These are phyloP conservation scores for Thaleichthys pacificus DNA, from an alignment of 2,797 vertebrate species.

Conservation along the genomic window DNA sequence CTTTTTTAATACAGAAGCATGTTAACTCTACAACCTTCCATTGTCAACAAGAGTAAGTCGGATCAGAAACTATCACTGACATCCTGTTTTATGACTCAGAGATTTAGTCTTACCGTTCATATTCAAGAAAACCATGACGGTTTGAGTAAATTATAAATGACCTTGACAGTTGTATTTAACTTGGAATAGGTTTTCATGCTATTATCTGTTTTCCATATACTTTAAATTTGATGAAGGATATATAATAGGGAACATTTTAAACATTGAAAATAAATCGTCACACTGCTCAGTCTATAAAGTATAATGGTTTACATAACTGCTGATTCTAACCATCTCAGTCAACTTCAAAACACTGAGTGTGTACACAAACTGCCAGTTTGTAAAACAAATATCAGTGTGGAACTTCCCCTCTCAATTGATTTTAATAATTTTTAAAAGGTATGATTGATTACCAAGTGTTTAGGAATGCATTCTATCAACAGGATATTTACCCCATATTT, in stretches of 20 bases:
- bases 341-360: slow-evolving; percentile 14
- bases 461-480: slow-evolving; percentile 9
- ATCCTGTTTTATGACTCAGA: background rate
- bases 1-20: slow-evolving; percentile 21
- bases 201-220: background rate
- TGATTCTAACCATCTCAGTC: slow-evolving; percentile 1
- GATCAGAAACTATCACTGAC: background rate
- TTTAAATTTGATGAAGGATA: background rate
- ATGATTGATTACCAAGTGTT: background rate
- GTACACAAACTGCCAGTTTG: slow-evolving; percentile 23
- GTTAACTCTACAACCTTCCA: slow-evolving; percentile 26
- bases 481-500: slow-evolving; percentile 11
- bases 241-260: background rate
- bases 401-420: background rate
- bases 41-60: slow-evolving; percentile 15
- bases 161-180: background rate
- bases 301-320: background rate
- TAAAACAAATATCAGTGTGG: slow-evolving; percentile 34
- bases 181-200: background rate
- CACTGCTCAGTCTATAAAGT: background rate
- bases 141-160: background rate
- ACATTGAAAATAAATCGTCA: too few species aligned
- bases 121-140: too few species aligned
- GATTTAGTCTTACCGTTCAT: background rate
- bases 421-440: background rate